Conservation (phyloP, 2,888 invertebrate species). For the Andrena chrysosceles region DNA sequence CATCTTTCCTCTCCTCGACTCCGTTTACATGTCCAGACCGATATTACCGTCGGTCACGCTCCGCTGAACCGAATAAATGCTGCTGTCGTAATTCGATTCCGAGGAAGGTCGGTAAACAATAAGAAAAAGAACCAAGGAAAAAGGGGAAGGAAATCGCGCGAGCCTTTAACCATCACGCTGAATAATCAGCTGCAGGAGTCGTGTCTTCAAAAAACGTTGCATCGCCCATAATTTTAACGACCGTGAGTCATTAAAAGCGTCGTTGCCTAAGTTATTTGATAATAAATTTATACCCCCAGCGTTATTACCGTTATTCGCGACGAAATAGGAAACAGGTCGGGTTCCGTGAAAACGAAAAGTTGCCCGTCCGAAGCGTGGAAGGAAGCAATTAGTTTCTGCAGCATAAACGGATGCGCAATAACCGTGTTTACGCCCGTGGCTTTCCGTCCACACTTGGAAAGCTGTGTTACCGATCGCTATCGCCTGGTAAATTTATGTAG, state of each 20-base stretch:
- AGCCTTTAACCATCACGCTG: conserved; percentile 10
- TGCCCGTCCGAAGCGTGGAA: neutral
- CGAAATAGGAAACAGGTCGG: no score
- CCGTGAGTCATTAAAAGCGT: conserved; percentile 36
- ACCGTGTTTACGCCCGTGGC: neutral
- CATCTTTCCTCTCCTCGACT: conserved; percentile 23
- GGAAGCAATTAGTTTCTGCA: conserved; percentile 13
- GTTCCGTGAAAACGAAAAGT: conserved; percentile 4
- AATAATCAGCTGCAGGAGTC: conserved; percentile 16
- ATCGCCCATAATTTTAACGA: conserved; percentile 29
- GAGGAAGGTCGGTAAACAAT: conserved; percentile 52
- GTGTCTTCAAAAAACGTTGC: conserved; percentile 28
- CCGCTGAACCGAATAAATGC: conserved; percentile 72
- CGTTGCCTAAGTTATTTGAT: conserved; percentile 38
- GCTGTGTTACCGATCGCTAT: conserved; percentile 40
- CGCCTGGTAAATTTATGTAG: conserved; percentile 29
- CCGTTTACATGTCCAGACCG: conserved; percentile 55
- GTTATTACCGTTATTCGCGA: conserved; percentile 6
- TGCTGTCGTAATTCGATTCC: conserved; percentile 66
- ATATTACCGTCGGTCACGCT: conserved; percentile 68
- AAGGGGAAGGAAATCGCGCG: neutral
- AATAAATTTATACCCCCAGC: conserved; percentile 27
- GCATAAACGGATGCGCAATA: conserved; percentile 1
- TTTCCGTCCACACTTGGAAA: conserved; percentile 6
- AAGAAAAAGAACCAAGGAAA: conserved; percentile 26